Evolutionary conservation across 2,888 invertebrate species (phyloP), one percentile per base, ranked within the genome.

Genomic region (Eledone cirrhosa): DNA sequence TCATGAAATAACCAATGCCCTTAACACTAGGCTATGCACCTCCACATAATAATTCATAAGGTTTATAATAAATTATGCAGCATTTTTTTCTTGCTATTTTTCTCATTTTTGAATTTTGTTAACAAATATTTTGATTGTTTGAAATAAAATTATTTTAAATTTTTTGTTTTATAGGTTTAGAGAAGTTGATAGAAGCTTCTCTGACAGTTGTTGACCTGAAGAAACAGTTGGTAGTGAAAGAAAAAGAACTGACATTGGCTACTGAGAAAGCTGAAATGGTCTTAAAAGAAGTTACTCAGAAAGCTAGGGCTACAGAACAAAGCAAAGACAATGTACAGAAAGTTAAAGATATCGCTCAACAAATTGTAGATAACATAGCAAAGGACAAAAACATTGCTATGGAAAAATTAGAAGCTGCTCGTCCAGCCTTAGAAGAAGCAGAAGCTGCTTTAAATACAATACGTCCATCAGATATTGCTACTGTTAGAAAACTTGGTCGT

Each of bases 171-270:
- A 19, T 79, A 89, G 90, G 90, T 83, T 79, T 91, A 78, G 87
- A 89, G 82, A 91, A 90, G 80, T 86, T 91, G 79, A 88, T 90
- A 65, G 90, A 91, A 81, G 91, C 91, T 1, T 86, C 89, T 8
- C 86, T 88, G 65, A 88, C 96, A 84, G 96, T 97, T 0, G 94
- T 95, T 83, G 92, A 94, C 77, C 91, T 97, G 79, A 94, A 94
- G 81, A 93, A 94, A 85, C 96, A 97, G 86, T 92, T 97, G 78
- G 94, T 94, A 81, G 92, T 94, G 53, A 97, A 95, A 95, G 98
- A 96, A 84, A 92, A 93, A 84, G 95, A 96, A 86, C 94, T 97
- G 82, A 94, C 93, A 31, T 92, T 93, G 72, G 96, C 96, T n/a
- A 94, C 95, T 24, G 93, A 93, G 53, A 94, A 94, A 90, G 96